Evolutionary conservation across 2,888 invertebrate species (phyloP).

Genomic region (Tachina lurida): DNA sequence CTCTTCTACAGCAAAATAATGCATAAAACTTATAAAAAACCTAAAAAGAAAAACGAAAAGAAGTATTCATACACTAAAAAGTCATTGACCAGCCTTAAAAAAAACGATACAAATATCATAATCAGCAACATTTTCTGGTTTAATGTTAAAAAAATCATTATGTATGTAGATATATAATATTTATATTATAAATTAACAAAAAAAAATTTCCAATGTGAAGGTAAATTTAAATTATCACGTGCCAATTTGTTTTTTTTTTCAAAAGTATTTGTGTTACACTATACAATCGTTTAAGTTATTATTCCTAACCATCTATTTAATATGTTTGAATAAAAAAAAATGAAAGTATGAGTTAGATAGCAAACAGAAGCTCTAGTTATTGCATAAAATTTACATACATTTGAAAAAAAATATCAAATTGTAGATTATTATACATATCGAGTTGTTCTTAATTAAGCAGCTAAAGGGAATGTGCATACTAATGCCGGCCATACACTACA

Average conservation of each 20-base stretch:
- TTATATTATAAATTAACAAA: neutral
- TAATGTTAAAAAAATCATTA: neutral
- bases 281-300: neutral
- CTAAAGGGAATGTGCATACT: too few relatives aligned
- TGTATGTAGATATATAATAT: too few relatives aligned
- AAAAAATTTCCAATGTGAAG: conserved; percentile 47
- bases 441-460: too few relatives aligned
- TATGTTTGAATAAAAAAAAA: conserved; percentile 7
- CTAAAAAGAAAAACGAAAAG: conserved; percentile 7
- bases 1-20: conserved; percentile 13
- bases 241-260: neutral
- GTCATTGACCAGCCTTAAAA: conserved; percentile 62
- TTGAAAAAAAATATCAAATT: neutral
- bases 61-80: neutral
- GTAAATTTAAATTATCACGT: conserved; percentile 49
- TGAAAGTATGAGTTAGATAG: neutral
- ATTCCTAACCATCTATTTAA: neutral
- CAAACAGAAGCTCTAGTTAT: conserved; percentile 24
- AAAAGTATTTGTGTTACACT: neutral
- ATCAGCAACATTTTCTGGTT: conserved; percentile 55
- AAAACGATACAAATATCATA: conserved; percentile 27
- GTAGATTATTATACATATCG: neutral
- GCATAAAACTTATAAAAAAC: conserved; percentile 31
- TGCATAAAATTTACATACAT: neutral
- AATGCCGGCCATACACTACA: too few relatives aligned